Base-by-base conservation (phyloP, 2,797 vertebrate species). In the Salarias fasciatus region DNA sequence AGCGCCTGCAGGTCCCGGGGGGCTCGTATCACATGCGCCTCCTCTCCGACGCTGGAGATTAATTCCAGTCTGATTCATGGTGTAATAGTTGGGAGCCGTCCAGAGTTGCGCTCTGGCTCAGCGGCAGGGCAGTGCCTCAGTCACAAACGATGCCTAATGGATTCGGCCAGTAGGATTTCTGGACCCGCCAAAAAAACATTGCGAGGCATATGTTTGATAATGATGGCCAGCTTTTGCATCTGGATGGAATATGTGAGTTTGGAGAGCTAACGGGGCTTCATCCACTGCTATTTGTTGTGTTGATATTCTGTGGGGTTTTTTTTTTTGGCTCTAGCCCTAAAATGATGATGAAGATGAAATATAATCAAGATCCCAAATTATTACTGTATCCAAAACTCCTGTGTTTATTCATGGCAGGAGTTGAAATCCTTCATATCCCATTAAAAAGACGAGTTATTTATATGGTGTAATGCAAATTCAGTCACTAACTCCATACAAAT, bases 21-120 rank as follows among this genome's bases (percentile, higher is more conserved):
- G 72, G 55, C 56, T 69, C 56, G 49, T 40, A 52, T 63, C 54
- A 61, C 40, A 67, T 75, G 51, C 36, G 53, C 55, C 36, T 68
- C 7, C 66, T 74, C 68, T 62, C 15, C 38, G 66, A 77, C 68
- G 45, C 40, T 74, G 51, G 44, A 54, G 49, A 83, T 76, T 57
- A 50, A 75, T 69, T 80, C 72, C 75, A 64, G 59, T 37, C 53
- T 51, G 72, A 72, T 71, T 80, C 41, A 31, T 59, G 60, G 64
- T 29, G 18, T 57, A 70, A 74, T 52, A 61, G 43, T 74, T 77
- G 72, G 62, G 43, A 30, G 57, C 56, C 44, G 53, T 70, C 64
- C 74, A 72, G 57, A 64, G 42, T 48, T 41, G 47, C 69, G 46
- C 33, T 79, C 42, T 45, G 56, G 49, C 49, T 64, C 36, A 48